Evolutionary conservation across 2,113 vertebrate genomes (phyloP), one percentile per base, ranked within the genome.

Genomic region (Pachypanchax playfairii): DNA sequence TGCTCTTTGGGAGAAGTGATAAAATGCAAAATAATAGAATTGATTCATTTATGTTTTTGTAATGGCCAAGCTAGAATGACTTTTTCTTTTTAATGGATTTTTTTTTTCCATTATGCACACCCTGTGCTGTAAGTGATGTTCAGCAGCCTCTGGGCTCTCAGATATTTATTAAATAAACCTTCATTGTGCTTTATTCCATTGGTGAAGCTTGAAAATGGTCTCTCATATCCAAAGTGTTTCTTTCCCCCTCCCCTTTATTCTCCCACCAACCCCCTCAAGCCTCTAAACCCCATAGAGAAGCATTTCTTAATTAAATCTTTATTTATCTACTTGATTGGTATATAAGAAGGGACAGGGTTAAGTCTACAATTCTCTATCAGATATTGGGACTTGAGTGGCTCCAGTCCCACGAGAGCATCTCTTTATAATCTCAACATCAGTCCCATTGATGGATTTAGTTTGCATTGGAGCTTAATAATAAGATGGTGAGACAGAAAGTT

Each of bases 11-110:
- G 42, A 81, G 79, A 78, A 67, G 82, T 83, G 79, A 91, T 90
- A 84, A 90, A 87, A 87, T 75, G 79, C 56, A 84, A 85, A 81
- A 78, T 85, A 89, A 92, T 91, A 88, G 87, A 88, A 89, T 82
- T 59, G 76, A 88, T 88, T 84, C 85, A 85, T 84, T 77, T 70
- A 82, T 74, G 53, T 71, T 86, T 85, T 84, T 83, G 56, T 85
- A 89, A 87, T 88, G 84, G 76, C 66, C 59, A 75, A 60, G 66
- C 78, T 61, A 63, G 87, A 70, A 85, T 85, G 65, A 52, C 65
- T 73, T 81, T 68, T 42, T 62, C 63, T 78, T 83, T 83, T 85
- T 80, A 76, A 88, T 83, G 42, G 42, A 62, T 31, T 70, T 61
- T 77, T 76, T 65, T 80, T 78, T 68, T 54, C 42, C 64, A 85